Evolutionary conservation across 2,888 invertebrate genomes (phyloP).

Genomic region (Phoronis australis): DNA sequence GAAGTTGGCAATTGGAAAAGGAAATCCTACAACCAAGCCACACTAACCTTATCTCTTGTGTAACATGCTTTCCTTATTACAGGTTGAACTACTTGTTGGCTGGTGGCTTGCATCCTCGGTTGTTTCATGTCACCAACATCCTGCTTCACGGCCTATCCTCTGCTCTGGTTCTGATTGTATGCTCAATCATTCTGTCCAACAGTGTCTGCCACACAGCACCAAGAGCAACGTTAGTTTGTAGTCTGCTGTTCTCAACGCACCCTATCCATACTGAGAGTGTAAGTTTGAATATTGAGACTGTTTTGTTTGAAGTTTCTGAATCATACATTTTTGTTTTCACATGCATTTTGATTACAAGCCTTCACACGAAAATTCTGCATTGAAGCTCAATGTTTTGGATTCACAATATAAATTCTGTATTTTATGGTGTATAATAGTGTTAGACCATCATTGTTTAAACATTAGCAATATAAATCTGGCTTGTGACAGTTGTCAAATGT

Average conservation of each 20-base stretch:
- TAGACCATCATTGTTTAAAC: too few species aligned
- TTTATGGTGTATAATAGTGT: too few species aligned
- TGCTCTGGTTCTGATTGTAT: constrained; percentile 57
- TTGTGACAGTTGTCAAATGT: too few species aligned
- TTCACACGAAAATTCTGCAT: too few species aligned
- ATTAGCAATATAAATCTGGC: too few species aligned
- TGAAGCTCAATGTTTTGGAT: too few species aligned
- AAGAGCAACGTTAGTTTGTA: constrained; percentile 60
- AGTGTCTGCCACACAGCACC: constrained; percentile 18
- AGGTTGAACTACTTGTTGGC: constrained; percentile 60
- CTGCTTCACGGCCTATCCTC: constrained; percentile 65
- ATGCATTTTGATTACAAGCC: too few species aligned
- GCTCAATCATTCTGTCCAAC: constrained; percentile 45
- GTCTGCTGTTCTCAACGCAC: constrained; percentile 80
- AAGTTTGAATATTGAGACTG: constrained; percentile 27
- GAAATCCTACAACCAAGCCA: too few species aligned
- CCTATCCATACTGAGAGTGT: constrained; percentile 90
- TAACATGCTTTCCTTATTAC: too few species aligned
- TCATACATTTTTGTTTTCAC: neutral
- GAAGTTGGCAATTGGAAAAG: too few species aligned
- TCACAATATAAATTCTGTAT: too few species aligned
- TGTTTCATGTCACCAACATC: constrained; percentile 73
- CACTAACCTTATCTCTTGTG: too few species aligned
- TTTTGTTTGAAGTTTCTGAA: neutral
- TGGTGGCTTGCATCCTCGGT: constrained; percentile 56